phyloP scores from a whole-genome alignment of 2,113 vertebrate genomes.

The Muntiacus muntjak region DNA sequence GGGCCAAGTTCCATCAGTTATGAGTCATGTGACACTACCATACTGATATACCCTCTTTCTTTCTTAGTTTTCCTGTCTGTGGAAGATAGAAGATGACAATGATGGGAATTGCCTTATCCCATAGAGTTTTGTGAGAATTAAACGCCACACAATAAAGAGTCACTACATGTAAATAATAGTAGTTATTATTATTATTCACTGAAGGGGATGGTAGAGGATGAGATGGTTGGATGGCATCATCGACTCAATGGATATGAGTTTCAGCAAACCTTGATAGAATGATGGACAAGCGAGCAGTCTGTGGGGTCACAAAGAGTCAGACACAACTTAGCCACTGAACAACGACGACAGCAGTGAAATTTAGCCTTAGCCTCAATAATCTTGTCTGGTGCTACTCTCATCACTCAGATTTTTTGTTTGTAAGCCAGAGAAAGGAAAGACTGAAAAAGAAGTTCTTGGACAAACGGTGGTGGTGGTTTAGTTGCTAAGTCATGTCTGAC shows the following conservation, averaged over 20 bases:
- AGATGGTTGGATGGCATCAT: background rate
- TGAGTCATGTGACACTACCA: fast-evolving
- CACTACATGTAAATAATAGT: background rate
- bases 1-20: background rate
- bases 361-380: background rate
- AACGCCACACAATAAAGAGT: background rate
- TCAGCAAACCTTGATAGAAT: background rate
- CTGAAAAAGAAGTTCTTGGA: background rate
- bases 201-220: background rate
- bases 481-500: background rate
- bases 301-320: background rate
- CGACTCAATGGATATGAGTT: background rate
- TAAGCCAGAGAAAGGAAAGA: background rate
- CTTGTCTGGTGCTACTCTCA: background rate
- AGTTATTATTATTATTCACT: background rate
- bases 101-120: background rate
- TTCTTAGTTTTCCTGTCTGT: background rate
- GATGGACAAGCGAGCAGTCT: background rate
- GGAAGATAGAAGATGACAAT: background rate
- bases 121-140: background rate
- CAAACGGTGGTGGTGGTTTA: background rate
- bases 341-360: background rate
- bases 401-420: background rate
- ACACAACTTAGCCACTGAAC: background rate
- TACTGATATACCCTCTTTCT: background rate